These are phyloP conservation scores for Amphipyra berbera DNA, from an alignment of 2,888 invertebrate species.

Conservation along the genomic window DNA sequence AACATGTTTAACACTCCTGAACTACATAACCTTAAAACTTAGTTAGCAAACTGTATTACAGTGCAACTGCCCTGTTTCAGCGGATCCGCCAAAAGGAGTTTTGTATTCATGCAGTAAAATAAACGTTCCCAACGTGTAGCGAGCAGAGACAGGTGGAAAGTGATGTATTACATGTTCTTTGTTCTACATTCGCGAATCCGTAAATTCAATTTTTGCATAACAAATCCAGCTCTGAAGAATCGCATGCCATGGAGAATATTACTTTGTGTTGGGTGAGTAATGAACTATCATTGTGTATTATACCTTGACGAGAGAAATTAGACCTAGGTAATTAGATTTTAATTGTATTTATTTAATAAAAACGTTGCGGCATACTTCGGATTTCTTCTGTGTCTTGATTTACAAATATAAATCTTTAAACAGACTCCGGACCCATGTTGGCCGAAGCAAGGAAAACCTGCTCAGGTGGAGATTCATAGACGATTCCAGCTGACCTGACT, in stretches of 20 bases:
- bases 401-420: too few relatives aligned
- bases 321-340: too few relatives aligned
- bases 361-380: too few relatives aligned
- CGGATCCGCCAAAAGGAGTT: constrained; percentile 49
- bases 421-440: too few relatives aligned
- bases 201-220: constrained; percentile 58
- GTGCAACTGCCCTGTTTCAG: constrained; percentile 23
- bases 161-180: constrained; percentile 72
- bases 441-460: too few relatives aligned
- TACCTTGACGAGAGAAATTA: too few relatives aligned
- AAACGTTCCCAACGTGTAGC: constrained; percentile 42
- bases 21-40: constrained; percentile 6
- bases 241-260: constrained; percentile 27
- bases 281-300: too few relatives aligned
- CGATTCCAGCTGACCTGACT: too few relatives aligned
- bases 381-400: too few relatives aligned
- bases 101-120: constrained; percentile 65
- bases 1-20: neutral
- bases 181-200: constrained; percentile 55
- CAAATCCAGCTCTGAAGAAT: constrained; percentile 28
- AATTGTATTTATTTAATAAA: too few relatives aligned
- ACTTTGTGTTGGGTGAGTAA: constrained; percentile 1
- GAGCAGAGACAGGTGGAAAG: constrained; percentile 66
- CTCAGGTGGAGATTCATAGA: too few relatives aligned
- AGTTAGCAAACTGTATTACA: constrained; percentile 6